Conservation (phyloP, 2,113 vertebrate species). For the Muntiacus muntjak region DNA sequence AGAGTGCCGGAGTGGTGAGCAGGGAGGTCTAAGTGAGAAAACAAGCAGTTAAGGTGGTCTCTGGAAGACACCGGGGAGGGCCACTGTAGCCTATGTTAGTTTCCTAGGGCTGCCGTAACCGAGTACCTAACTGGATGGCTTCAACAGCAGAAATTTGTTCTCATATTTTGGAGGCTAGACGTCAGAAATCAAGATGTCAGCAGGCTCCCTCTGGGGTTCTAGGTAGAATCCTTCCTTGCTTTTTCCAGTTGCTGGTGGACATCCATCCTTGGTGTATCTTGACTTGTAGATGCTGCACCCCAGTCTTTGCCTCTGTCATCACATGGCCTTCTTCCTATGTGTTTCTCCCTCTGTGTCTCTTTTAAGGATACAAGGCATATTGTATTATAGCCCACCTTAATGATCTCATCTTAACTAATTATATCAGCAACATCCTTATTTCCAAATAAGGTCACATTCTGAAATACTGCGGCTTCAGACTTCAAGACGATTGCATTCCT, state of each 20-base stretch:
- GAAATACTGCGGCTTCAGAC: not conserved
- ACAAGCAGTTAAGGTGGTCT: not conserved
- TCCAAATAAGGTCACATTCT: not conserved
- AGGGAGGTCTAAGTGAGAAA: not conserved
- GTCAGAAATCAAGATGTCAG: not conserved
- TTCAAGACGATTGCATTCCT: not conserved
- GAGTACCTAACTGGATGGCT: not conserved
- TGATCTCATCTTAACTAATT: not conserved
- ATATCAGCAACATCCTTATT: not conserved
- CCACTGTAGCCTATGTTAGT: not conserved
- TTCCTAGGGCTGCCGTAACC: not conserved
- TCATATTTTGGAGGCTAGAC: not conserved
- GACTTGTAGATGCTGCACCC: not conserved
- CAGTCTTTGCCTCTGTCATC: not conserved
- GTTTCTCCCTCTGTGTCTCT: not conserved
- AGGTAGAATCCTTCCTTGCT: not conserved
- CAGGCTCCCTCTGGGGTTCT: not conserved
- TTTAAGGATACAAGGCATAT: not conserved
- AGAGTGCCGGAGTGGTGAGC: not conserved
- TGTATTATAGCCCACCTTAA: not conserved
- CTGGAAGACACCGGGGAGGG: not conserved
- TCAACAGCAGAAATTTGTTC: not conserved
- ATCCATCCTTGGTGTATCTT: not conserved
- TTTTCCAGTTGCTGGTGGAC: not conserved
- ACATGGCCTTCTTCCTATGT: not conserved